Conservation (phyloP, 2,888 invertebrate genomes). For the Doris montereyensis region DNA sequence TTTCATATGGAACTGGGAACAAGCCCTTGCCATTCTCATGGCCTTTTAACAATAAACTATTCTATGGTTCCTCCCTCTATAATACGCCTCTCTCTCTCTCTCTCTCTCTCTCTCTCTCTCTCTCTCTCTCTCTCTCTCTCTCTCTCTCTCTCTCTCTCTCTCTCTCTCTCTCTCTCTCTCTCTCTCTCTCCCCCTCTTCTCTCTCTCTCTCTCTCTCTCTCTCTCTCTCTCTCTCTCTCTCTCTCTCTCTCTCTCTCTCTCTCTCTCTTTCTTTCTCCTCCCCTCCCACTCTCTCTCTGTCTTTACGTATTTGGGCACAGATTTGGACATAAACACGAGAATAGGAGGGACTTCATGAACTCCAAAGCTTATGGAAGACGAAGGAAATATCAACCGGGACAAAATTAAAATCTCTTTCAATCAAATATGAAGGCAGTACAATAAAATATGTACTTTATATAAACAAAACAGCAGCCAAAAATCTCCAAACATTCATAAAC, state of each 20-base stretch:
- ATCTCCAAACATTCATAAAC: too few species aligned
- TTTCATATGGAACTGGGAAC: neutral
- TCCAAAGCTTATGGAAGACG: too few species aligned
- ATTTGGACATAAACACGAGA: neutral
- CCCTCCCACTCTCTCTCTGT: neutral
- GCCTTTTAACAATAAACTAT: neutral
- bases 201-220: neutral
- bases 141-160: neutral
- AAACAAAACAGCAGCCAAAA: too few species aligned
- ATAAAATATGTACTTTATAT: too few species aligned
- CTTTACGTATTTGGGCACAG: neutral
- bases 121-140: neutral
- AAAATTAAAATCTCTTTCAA: too few species aligned
- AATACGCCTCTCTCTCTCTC: neutral
- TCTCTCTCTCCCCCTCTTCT: neutral
- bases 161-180: constrained; percentile 17
- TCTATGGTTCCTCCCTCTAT: neutral
- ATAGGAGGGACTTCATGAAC: too few species aligned
- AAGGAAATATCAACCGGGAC: too few species aligned
- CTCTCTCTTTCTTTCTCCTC: neutral
- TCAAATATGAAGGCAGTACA: too few species aligned
- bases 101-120: neutral
- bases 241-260: neutral
- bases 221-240: neutral
- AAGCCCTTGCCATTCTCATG: neutral